Evolutionary conservation across 1,140 invertebrate genomes (phyloP).

Genomic region (Saccostrea echinata): DNA sequence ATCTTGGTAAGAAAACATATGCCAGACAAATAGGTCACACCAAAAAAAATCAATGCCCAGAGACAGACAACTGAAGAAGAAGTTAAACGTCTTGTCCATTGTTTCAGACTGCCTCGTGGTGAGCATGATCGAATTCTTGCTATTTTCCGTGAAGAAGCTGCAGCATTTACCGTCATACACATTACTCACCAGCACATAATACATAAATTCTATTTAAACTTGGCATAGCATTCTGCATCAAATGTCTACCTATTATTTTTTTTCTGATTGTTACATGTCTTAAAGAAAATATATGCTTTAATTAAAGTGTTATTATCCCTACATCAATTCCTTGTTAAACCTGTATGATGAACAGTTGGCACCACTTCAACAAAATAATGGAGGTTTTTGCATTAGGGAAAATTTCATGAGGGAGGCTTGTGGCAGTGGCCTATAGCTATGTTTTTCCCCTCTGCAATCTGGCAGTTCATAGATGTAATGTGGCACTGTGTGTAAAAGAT

Average conservation of each 20-base stretch:
- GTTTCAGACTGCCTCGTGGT: background rate
- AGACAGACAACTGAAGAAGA: slow-evolving; percentile 2
- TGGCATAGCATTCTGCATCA: background rate
- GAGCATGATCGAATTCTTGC: slow-evolving; percentile 10
- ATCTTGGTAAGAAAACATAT: slow-evolving; percentile 6
- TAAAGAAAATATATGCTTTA: background rate
- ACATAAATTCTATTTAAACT: slow-evolving; percentile 6
- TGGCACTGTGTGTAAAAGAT: background rate
- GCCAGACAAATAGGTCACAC: slow-evolving; percentile 33
- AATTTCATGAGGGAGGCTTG: background rate
- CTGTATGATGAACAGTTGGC: slow-evolving; percentile 28
- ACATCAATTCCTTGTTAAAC: background rate
- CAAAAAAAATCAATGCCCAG: slow-evolving; percentile 31
- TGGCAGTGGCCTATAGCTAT: background rate
- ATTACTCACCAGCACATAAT: background rate
- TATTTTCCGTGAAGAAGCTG: background rate
- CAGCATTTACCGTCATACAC: slow-evolving; percentile 5
- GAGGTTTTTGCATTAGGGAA: background rate
- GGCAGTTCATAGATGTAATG: background rate
- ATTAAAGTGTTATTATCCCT: background rate
- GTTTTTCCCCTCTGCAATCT: background rate
- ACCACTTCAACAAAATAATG: background rate
- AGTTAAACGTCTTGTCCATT: slow-evolving; percentile 10
- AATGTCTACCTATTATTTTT: background rate
- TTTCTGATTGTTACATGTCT: background rate